Base-by-base conservation (phyloP, 2,113 vertebrate species). In the Paracanthobrama guichenoti region DNA sequence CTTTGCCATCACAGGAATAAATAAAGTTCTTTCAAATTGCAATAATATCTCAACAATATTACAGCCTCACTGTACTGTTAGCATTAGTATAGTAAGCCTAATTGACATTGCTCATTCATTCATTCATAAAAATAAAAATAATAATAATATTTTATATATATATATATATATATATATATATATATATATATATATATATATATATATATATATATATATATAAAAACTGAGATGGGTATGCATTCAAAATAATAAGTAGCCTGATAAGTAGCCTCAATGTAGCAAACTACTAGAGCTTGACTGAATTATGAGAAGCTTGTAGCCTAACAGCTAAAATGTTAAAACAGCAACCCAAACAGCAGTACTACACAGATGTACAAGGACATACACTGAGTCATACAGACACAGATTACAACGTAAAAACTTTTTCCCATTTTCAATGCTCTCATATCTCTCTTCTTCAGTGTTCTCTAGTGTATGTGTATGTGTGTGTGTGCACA, bases 391-490 rank as follows among this genome's bases (percentile, higher is more conserved):
- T 64, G 50, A 60, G 35, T 39, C 48, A 71, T 8, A 14, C 13
- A 66, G 5, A 18, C 79, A 71, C 20, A 71, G 3, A 10, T 53
- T 55, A 71, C 57, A 85, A 84, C 77, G 86, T 88, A 87, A 86
- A 88, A 88, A 88, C 87, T 83, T 66, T 84, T 89, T 88, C 84
- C 87, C 75, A 86, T 90, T 90, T 82, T 83, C 64, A 81, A 87
- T 88, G 81, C 44, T 77, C 88, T 86, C 87, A 69, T 87, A 87
- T 87, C 90, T 88, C 86, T 88, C 71, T 78, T 86, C 77, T 67
- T 86, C 85, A 55, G 11, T 79, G 84, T 69, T 88, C 88, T 75
- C 76, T 50, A 87, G 84, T 89, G 82, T 79, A 22, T 82, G 89
- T 84, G 22, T 88, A 83, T 89, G 82, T 81, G 22, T 84, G 78